Conservation (phyloP, 2,797 vertebrate species). For the Antrozous pallidus region DNA sequence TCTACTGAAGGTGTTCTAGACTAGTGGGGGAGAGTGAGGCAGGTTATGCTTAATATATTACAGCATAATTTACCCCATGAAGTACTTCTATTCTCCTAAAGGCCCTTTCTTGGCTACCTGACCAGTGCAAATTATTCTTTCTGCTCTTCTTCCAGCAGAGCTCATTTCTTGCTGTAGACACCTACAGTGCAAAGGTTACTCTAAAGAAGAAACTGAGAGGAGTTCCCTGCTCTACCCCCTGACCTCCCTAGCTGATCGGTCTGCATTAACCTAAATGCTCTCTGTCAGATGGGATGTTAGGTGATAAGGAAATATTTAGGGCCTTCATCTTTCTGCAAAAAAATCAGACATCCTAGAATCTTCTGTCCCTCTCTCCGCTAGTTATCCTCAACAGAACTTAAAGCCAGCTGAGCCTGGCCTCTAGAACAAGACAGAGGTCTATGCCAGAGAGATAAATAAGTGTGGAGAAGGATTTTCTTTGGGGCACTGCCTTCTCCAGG, state of each 20-base stretch:
- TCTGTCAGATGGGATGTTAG: not conserved
- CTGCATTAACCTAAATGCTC: not conserved
- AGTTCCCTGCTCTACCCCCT: fast-evolving
- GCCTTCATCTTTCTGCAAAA: not conserved
- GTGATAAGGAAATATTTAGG: not conserved
- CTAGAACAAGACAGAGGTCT: not conserved
- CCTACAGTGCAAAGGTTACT: not conserved
- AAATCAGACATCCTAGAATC: not conserved
- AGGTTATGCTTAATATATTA: not conserved
- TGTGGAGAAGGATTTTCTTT: not conserved
- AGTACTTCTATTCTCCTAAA: not conserved
- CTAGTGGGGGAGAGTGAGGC: not conserved
- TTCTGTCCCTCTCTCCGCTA: not conserved
- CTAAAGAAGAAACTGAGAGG: not conserved
- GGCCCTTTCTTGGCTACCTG: not conserved
- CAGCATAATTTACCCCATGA: too few relatives aligned
- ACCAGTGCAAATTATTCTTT: not conserved
- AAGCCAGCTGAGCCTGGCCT: not conserved
- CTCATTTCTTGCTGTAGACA: not conserved
- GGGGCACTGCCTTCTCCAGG: not conserved
- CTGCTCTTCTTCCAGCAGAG: not conserved
- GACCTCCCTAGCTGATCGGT: not conserved
- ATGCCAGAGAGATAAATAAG: not conserved
- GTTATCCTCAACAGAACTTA: not conserved
- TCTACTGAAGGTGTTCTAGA: not conserved